phyloP scores from a whole-genome alignment of 2,888 invertebrate genomes.

The Hirtodrosophila histrioides region DNA sequence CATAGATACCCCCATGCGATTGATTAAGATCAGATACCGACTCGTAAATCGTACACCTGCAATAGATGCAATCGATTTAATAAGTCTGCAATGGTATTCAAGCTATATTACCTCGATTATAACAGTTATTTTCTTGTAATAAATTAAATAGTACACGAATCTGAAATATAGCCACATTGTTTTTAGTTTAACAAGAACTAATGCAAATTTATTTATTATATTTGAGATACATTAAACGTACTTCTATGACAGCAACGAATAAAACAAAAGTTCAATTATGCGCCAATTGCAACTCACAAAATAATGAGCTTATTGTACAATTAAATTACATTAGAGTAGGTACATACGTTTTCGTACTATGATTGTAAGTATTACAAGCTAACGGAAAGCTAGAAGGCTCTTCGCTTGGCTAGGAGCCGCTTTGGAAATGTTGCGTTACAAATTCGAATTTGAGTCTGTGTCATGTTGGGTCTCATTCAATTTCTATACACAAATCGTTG shows the following conservation, averaged over 20 bases:
- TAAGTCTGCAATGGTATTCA: too few species aligned
- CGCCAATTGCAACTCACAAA: conserved; percentile 11
- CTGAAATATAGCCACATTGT: too few species aligned
- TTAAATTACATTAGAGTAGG: conserved; percentile 51
- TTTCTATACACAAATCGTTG: conserved; percentile 65
- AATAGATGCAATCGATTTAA: too few species aligned
- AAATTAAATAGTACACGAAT: too few species aligned
- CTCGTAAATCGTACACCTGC: too few species aligned
- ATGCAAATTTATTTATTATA: conserved; percentile 24
- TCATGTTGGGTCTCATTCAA: conserved; percentile 54
- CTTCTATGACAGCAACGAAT: conserved; percentile 6
- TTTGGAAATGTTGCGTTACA: conserved; percentile 71
- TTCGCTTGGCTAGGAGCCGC: conserved; percentile 72
- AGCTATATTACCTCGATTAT: too few species aligned
- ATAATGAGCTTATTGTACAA: conserved; percentile 27
- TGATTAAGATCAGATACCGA: too few species aligned
- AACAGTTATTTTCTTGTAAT: too few species aligned
- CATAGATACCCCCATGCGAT: too few species aligned
- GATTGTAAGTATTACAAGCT: conserved; percentile 48
- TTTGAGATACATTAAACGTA: conserved; percentile 15
- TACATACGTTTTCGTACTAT: conserved; percentile 61
- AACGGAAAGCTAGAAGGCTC: conserved; percentile 69
- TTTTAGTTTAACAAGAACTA: neutral
- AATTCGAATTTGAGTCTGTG: conserved; percentile 44
- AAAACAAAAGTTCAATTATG: conserved; percentile 23